Percentiles rank a stretch among this genome's conserved stretches.
Conservation (phyloP, 2,113 vertebrate genomes). For the Neopipo cinnamomea region DNA sequence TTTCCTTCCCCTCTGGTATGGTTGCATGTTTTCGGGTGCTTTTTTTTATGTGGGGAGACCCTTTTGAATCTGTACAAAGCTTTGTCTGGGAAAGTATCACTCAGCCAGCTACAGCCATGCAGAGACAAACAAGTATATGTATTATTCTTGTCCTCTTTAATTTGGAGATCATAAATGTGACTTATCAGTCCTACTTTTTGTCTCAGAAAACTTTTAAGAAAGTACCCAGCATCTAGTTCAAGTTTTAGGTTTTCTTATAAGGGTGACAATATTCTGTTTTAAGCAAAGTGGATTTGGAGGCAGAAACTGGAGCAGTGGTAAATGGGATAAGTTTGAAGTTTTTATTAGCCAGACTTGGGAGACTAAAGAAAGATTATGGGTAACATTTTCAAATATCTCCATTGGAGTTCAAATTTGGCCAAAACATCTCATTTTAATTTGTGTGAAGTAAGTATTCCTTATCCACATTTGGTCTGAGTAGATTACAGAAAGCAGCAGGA, state of each 20-base stretch:
- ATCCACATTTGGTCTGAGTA: background rate
- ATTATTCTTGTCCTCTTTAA: constrained; percentile 6
- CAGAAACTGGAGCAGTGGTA: background rate
- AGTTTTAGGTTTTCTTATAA: background rate
- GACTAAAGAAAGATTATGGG: background rate
- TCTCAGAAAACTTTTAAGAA: background rate
- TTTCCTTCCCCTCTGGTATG: background rate
- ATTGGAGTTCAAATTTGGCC: background rate
- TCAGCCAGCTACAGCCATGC: constrained; percentile 6
- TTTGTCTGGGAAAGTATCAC: background rate
- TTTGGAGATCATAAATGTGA: background rate
- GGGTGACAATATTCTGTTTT: background rate
- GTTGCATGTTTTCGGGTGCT: background rate
- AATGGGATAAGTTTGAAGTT: background rate
- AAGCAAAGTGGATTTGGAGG: background rate
- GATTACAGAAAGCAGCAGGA: constrained; percentile 33
- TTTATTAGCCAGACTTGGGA: background rate
- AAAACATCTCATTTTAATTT: background rate
- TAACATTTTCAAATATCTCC: constrained; percentile 1
- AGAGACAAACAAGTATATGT: background rate
- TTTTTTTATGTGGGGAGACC: background rate
- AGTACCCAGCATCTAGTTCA: background rate
- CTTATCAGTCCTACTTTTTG: constrained; percentile 29
- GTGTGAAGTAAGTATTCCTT: constrained; percentile 7
- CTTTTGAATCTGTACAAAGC: background rate